Percentiles rank a stretch among this genome's conserved stretches.
These are phyloP conservation scores for Phrynocephalus guinanensis DNA, from an alignment of 2,797 vertebrate genomes.

Conservation along the genomic window DNA sequence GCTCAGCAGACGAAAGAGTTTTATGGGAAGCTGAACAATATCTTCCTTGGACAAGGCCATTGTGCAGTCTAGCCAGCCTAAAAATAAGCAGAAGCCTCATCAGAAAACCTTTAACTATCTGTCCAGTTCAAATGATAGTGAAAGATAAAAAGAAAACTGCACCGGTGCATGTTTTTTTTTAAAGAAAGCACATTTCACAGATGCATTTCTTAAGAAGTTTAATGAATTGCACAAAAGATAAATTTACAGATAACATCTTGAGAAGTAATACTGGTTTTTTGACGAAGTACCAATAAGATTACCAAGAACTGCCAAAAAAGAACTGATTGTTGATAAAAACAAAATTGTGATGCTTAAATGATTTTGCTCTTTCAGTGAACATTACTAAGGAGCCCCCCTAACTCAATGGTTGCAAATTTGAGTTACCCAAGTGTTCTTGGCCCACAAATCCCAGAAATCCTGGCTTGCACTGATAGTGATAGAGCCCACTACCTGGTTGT, in stretches of 20 bases:
- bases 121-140: background rate
- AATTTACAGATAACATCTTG: background rate
- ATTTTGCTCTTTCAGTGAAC: background rate
- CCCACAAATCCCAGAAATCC: background rate
- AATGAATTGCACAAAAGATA: background rate
- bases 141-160: background rate
- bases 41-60: slow-evolving; percentile 65
- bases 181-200: background rate
- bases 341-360: background rate
- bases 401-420: background rate
- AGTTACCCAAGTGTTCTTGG: background rate
- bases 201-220: background rate
- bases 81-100: slow-evolving; percentile 5
- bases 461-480: background rate
- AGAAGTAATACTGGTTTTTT: background rate
- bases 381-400: background rate
- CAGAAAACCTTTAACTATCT: background rate
- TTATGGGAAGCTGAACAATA: slow-evolving; percentile 68
- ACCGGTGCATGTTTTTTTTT: background rate
- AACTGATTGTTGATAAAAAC: too few relatives aligned
- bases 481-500: background rate
- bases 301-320: background rate
- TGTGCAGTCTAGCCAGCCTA: background rate
- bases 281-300: background rate
- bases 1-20: slow-evolving; percentile 67